Conservation (phyloP, 1,140 invertebrate species). For the Lerema accius region DNA sequence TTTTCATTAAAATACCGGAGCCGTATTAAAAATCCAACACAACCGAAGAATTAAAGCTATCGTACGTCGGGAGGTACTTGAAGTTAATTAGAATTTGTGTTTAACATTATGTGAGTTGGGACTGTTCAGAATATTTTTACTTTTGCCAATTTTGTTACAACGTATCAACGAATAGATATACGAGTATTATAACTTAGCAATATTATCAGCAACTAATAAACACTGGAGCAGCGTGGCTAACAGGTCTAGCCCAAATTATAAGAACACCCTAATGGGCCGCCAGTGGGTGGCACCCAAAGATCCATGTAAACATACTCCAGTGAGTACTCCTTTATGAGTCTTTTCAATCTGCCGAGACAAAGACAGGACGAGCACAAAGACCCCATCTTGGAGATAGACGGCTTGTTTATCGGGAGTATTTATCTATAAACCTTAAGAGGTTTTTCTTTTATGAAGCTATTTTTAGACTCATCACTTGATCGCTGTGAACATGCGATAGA, state of each 20-base stretch:
- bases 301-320: background rate
- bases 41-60: conserved; percentile 10
- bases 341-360: conserved; percentile 1
- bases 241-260: conserved; percentile 4
- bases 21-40: conserved; percentile 13
- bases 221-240: no score
- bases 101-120: background rate
- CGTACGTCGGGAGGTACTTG: background rate
- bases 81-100: no score
- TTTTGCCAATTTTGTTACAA: no score
- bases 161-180: no score
- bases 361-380: conserved; percentile 18
- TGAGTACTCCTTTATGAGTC: background rate
- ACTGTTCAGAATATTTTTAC: background rate
- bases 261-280: conserved; percentile 2
- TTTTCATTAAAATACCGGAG: conserved; percentile 56
- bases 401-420: conserved; percentile 6
- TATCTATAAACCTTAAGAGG: conserved; percentile 5
- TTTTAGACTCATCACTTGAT: background rate
- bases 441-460: background rate
- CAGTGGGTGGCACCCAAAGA: background rate
- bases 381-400: conserved; percentile 1
- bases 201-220: no score
- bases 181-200: no score
- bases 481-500: no score